A percentile compares a stretch with the other conserved stretches of the same genome.
phyloP scores from a whole-genome alignment of 2,113 vertebrate genomes.

The Ptilorrhoa leucosticta region DNA sequence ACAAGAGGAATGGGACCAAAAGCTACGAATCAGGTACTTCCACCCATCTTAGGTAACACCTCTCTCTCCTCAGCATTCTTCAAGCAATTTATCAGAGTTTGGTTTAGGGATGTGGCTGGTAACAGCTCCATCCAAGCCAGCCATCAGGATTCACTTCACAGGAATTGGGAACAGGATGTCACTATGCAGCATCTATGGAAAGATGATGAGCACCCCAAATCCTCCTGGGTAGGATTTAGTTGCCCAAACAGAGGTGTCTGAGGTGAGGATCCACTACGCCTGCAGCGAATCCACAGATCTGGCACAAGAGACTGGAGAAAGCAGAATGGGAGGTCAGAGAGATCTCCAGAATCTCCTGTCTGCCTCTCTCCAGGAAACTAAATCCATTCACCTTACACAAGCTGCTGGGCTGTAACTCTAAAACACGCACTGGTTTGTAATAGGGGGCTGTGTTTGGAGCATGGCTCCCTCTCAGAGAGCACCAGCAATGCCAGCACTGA shows the following conservation, averaged over 20 bases:
- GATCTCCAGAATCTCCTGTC: fast-evolving
- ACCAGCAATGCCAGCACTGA: not conserved
- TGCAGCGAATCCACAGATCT: not conserved
- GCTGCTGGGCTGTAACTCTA: not conserved
- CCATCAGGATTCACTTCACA: not conserved
- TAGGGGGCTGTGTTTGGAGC: not conserved
- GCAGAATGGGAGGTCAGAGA: not conserved
- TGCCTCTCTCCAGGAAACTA: not conserved
- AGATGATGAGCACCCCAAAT: not conserved
- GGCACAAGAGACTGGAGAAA: not conserved
- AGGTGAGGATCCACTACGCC: fast-evolving
- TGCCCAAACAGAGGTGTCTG: not conserved
- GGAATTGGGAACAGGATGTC: not conserved
- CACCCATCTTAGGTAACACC: not conserved
- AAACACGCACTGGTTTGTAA: not conserved
- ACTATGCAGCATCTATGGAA: not conserved
- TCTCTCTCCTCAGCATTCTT: not conserved
- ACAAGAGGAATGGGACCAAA: not conserved
- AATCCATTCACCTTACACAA: not conserved
- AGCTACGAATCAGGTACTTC: not conserved
- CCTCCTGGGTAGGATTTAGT: not conserved
- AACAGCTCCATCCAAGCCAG: not conserved
- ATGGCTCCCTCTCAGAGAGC: not conserved
- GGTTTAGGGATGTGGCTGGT: not conserved
- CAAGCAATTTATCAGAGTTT: not conserved